Conservation (phyloP, 2,113 vertebrate species). For the Panthera tigris region DNA sequence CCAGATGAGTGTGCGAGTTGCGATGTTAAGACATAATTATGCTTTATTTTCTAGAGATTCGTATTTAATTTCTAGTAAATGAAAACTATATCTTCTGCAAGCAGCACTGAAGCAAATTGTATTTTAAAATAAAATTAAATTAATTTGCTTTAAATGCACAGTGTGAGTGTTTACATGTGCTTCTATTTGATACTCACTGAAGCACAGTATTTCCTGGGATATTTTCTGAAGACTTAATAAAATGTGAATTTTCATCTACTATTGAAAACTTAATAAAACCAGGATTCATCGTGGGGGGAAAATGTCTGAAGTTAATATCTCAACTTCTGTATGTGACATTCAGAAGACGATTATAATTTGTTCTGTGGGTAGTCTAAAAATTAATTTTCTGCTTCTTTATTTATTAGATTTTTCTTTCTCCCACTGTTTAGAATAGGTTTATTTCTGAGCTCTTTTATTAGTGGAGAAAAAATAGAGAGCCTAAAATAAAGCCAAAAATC, state of each 20-base stretch:
- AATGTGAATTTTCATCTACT: slow-evolving; percentile 65
- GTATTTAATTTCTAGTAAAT: slow-evolving; percentile 67
- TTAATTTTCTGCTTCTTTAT: slow-evolving; percentile 69
- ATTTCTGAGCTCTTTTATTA: slow-evolving; percentile 36
- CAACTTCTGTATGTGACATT: slow-evolving; percentile 47
- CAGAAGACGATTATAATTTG: slow-evolving; percentile 62
- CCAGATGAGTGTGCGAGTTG: neutral
- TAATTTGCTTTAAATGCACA: slow-evolving; percentile 56
- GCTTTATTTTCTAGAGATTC: slow-evolving; percentile 47
- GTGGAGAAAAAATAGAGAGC: neutral
- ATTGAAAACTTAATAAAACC: slow-evolving; percentile 66
- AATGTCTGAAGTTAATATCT: slow-evolving; percentile 55
- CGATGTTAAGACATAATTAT: slow-evolving; percentile 45
- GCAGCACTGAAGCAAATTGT: neutral
- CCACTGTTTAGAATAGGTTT: slow-evolving; percentile 25
- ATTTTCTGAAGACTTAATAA: slow-evolving; percentile 77
- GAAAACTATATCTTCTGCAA: slow-evolving; percentile 56
- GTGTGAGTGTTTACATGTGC: slow-evolving; percentile 6
- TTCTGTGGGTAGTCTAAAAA: slow-evolving; percentile 60
- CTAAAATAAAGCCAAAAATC: neutral
- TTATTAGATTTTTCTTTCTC: slow-evolving; percentile 58
- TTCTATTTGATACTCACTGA: neutral
- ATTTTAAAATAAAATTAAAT: slow-evolving; percentile 66
- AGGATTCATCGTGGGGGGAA: slow-evolving; percentile 51
- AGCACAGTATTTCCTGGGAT: slow-evolving; percentile 26